Base-by-base conservation (phyloP, 2,113 vertebrate species). In the Theropithecus gelada region DNA sequence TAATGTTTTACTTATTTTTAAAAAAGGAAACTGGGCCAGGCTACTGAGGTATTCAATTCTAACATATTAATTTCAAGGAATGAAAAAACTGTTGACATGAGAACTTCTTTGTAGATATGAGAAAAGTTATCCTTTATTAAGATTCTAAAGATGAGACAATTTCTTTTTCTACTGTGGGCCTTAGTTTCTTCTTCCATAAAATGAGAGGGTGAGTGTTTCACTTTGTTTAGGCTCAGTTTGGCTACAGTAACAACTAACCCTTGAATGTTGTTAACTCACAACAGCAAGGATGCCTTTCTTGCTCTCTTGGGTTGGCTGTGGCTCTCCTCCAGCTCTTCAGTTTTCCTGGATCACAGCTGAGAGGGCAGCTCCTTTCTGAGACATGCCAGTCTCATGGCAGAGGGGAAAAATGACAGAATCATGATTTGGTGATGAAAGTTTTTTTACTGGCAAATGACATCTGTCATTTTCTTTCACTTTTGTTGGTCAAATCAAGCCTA, bases 41-140 rank as follows among this genome's bases (percentile, higher is more conserved):
- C 88, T 97, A 90, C 52, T 38, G 96, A 89, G 35, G 30, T 66
- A 90, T 68, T 96, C 40, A 59, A 50, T 80, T 92, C 90, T 96
- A 89, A 66, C 22, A 7, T 87, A 94, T 90, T 96, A 96, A 88
- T 90, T 98, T 97, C 70, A 96, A 94, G 88, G 61, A 79, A 96
- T 13, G 84, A 11, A 76, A 87, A 92, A 80, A 85, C 75, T 90
- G 55, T 95, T 96, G 92, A 93, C 84, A 78, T 75, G 90, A 97
- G 80, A 97, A 95, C 64, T 90, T 94, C 80, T 94, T 40, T 18
- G 66, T 59, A 35, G 25, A 52, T 59, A 76, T 40, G 75, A 96
- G 35, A 81, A 93, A 72, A 88, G 93, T 48, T 18, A 45, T 0
- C 30, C 23, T 38, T 80, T 64, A n/a, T 32, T 90, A 94, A 61